A percentile compares a stretch with the other conserved stretches of the same genome.
Evolutionary conservation across 2,113 vertebrate genomes (phyloP).

Genomic region (Lepidothrix coronata): DNA sequence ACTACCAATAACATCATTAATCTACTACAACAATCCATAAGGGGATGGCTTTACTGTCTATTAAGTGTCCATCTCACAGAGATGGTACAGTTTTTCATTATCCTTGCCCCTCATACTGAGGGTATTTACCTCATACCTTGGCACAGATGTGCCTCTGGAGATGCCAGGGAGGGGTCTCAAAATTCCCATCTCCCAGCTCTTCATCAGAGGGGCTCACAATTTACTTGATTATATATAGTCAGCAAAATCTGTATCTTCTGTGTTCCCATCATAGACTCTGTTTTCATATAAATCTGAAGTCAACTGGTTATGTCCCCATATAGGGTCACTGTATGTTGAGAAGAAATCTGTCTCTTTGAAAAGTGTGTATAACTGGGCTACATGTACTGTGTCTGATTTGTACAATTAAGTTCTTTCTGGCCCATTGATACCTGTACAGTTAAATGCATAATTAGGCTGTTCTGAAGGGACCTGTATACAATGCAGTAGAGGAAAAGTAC

Average conservation of each 20-base stretch:
- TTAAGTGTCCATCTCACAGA: neutral
- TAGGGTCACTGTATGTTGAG: neutral
- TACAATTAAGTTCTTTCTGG: neutral
- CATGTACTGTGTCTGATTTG: neutral
- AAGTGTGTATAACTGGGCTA: neutral
- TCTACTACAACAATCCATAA: neutral
- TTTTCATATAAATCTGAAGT: neutral
- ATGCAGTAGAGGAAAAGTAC: neutral
- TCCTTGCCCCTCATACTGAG: neutral
- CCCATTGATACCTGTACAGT: neutral
- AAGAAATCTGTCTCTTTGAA: neutral
- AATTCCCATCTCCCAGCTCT: neutral
- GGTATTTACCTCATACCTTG: neutral
- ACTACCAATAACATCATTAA: neutral
- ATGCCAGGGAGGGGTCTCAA: neutral
- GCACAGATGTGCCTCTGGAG: neutral
- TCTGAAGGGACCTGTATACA: neutral
- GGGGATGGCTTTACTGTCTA: neutral
- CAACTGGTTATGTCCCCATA: neutral
- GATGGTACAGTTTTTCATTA: neutral
- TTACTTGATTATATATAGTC: neutral
- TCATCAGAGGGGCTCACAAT: neutral
- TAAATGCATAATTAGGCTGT: neutral
- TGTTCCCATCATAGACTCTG: neutral
- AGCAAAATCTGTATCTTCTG: neutral